Percentiles rank a stretch among this genome's conserved stretches.
Conservation (phyloP, 1,140 invertebrate species). For the Cydia fagiglandana region DNA sequence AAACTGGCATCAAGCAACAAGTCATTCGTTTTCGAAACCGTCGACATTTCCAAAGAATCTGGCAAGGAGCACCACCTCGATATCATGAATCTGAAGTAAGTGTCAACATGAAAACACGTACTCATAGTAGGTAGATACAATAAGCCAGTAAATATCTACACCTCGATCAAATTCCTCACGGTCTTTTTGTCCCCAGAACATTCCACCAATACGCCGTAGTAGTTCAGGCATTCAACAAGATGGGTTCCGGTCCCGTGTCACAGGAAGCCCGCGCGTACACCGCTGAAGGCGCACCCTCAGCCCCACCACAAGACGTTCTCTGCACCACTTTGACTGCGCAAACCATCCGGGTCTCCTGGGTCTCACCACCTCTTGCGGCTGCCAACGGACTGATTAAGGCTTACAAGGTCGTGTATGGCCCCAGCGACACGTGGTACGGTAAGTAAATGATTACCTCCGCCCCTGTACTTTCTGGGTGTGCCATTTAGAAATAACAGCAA, state of each 20-base stretch:
- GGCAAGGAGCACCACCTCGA: slow-evolving; percentile 93
- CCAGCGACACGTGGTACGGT: slow-evolving; percentile 94
- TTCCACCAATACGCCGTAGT: slow-evolving; percentile 97
- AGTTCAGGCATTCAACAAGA: slow-evolving; percentile 96
- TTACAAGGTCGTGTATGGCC: slow-evolving; percentile 97
- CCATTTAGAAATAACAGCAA: neutral
- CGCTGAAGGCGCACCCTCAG: slow-evolving; percentile 95
- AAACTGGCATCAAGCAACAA: slow-evolving; percentile 93
- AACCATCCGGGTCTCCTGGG: slow-evolving; percentile 96
- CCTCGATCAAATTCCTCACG: neutral
- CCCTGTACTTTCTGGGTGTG: too few species aligned
- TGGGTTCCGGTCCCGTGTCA: slow-evolving; percentile 94
- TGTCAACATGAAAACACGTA: slow-evolving; percentile 24
- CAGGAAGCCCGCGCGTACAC: slow-evolving; percentile 94
- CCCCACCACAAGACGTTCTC: slow-evolving; percentile 94
- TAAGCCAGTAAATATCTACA: too few species aligned
- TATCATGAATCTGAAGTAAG: slow-evolving; percentile 88
- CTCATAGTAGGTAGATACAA: neutral
- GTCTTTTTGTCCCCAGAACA: slow-evolving; percentile 80
- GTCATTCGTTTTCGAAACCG: slow-evolving; percentile 94
- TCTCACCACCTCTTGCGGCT: slow-evolving; percentile 91
- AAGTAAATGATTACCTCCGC: slow-evolving; percentile 69
- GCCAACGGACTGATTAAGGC: slow-evolving; percentile 97
- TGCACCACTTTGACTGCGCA: slow-evolving; percentile 95
- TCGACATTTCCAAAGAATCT: slow-evolving; percentile 94